Evolutionary conservation across 30 jellyfish, hydroid and myxozoan genomes (phyloP), one percentile per base, ranked within the genome.

Genomic region (Turritopsis dohrnii): DNA sequence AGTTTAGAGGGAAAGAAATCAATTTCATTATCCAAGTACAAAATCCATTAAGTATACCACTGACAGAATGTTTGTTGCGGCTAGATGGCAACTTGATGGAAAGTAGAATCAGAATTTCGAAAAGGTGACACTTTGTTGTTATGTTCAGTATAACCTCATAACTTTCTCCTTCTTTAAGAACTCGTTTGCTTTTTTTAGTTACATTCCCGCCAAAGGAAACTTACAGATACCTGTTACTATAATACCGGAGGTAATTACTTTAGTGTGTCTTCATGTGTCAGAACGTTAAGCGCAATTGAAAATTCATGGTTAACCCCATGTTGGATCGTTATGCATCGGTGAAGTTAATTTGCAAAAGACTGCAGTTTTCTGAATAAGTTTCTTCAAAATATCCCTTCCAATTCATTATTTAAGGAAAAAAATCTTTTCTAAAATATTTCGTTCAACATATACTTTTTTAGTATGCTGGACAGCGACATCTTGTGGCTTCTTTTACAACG

Each of bases 81-180:
- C 84, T 90, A 29, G 93, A 82, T 85, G 97, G 97, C 16, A 90
- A 90, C 74, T 84, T 85, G 28, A 85, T 90, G 82, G 93, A 85
- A 72, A 86, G 95, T 7, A 87, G 87, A 25, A 82, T 90, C 26
- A 83, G 76, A 16, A 72, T 90, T 28, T 95, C 97, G 9, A 95
- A 90, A 75, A 85, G 89, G 97, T 90, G 52, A 90, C n/a, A n/a
- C n/a, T n/a, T n/a, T n/a, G n/a, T n/a, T n/a, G n/a, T n/a, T n/a
- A n/a, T n/a, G n/a, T n/a, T n/a, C n/a, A n/a, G n/a, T n/a, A n/a
- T n/a, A n/a, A n/a, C n/a, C n/a, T n/a, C n/a, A n/a, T n/a, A n/a
- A n/a, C n/a, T n/a, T n/a, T n/a, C n/a, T n/a, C n/a, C n/a, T n/a
- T n/a, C n/a, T n/a, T n/a, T n/a, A n/a, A n/a, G n/a, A n/a, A n/a